Conservation (phyloP, 1,140 invertebrate genomes). For the Adoxophyes honmai region DNA sequence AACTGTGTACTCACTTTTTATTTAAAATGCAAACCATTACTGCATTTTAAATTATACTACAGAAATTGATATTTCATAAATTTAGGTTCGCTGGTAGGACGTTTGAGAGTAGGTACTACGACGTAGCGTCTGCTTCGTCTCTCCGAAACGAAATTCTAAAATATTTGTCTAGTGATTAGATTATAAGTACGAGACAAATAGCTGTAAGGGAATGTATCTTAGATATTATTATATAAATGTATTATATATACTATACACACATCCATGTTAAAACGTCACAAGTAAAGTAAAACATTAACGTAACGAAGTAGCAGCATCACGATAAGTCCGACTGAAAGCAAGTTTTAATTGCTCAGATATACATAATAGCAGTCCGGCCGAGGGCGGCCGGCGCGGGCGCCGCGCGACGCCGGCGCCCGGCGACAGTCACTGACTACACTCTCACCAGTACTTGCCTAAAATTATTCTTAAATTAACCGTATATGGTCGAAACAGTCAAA, state of each 20-base stretch:
- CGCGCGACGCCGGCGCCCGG: not conserved
- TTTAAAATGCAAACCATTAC: conserved; percentile 36
- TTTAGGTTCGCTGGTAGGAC: conserved; percentile 26
- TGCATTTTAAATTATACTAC: conserved; percentile 31
- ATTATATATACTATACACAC: conserved; percentile 23
- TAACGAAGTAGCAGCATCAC: not conserved
- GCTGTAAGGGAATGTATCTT: conserved; percentile 26
- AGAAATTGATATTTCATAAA: conserved; percentile 8
- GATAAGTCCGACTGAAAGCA: too few species aligned
- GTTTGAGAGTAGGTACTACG: conserved; percentile 37
- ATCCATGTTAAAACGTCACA: conserved; percentile 13
- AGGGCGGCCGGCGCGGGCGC: not conserved
- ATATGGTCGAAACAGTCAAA: conserved; percentile 1
- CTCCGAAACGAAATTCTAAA: conserved; percentile 74
- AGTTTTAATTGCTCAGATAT: too few species aligned
- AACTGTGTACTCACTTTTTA: conserved; percentile 37
- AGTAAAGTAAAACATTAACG: conserved; percentile 8
- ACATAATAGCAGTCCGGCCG: too few species aligned
- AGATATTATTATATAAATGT: conserved; percentile 34
- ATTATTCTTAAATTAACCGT: not conserved
- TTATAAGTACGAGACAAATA: conserved; percentile 40
- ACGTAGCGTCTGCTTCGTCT: conserved; percentile 36
- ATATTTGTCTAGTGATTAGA: conserved; percentile 58
- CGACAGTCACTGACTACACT: too few species aligned
- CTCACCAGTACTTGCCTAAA: conserved; percentile 13